Percentiles rank a stretch among this genome's conserved stretches.
These are phyloP conservation scores for Mesoligia furuncula DNA, from an alignment of 2,888 invertebrate genomes.

Conservation along the genomic window DNA sequence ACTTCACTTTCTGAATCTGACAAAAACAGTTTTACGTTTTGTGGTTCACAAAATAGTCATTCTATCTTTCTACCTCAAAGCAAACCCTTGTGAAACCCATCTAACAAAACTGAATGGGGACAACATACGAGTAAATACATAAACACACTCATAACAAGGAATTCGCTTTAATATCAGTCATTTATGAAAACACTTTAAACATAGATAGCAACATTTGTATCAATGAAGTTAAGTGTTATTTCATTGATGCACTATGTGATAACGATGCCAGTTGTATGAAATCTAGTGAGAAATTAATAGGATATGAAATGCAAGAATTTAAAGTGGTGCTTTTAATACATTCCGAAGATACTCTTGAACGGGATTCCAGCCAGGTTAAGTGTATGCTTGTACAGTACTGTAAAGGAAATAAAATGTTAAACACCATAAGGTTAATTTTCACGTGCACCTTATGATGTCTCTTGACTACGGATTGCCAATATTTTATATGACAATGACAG, in stretches of 20 bases:
- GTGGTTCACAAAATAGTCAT: not conserved
- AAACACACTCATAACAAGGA: slow-evolving; percentile 44
- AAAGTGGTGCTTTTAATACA: not conserved
- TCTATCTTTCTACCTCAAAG: not conserved
- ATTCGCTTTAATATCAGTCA: slow-evolving; percentile 56
- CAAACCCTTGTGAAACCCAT: slow-evolving; percentile 16
- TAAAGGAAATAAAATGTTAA: not conserved
- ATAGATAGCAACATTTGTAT: slow-evolving; percentile 45
- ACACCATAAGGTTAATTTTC: no score
- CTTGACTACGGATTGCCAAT: no score
- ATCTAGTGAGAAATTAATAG: slow-evolving; percentile 5
- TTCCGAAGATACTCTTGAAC: not conserved
- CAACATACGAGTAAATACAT: slow-evolving; percentile 30
- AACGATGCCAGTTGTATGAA: slow-evolving; percentile 11
- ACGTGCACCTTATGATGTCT: not conserved
- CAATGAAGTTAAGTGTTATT: slow-evolving; percentile 57
- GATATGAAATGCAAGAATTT: not conserved
- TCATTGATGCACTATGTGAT: slow-evolving; percentile 48
- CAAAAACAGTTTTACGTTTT: no score
- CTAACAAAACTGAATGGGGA: slow-evolving; percentile 49
- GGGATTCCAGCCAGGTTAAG: not conserved
- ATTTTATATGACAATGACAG: not conserved
- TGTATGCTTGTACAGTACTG: not conserved
- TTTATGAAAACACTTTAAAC: slow-evolving; percentile 53
- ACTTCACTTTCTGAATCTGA: not conserved